These are phyloP conservation scores for Leiothrix lutea DNA, from an alignment of 2,113 vertebrate species.

Conservation along the genomic window DNA sequence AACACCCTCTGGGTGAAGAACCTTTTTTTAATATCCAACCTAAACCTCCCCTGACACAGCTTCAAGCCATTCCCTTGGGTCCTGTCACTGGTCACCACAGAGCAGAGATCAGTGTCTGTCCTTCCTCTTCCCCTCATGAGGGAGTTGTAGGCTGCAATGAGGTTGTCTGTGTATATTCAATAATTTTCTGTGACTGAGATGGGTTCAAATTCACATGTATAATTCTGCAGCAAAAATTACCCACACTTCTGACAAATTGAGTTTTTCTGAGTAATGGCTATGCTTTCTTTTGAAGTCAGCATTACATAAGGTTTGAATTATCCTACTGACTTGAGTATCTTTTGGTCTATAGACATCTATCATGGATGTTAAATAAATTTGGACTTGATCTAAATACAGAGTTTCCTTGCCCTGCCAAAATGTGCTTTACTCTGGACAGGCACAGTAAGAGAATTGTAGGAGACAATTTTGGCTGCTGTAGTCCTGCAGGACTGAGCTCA, in stretches of 20 bases:
- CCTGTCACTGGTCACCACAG: neutral
- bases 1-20: accelerated
- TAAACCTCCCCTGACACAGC: neutral
- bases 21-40: neutral
- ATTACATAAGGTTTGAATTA: constrained; percentile 21
- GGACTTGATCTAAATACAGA: neutral
- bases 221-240: neutral
- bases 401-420: neutral
- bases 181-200: neutral
- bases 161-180: neutral
- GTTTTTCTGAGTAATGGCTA: constrained; percentile 1
- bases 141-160: neutral
- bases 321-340: neutral
- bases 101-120: neutral
- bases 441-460: neutral
- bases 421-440: neutral
- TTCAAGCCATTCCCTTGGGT: neutral
- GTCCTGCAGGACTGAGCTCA: neutral
- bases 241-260: neutral
- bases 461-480: neutral
- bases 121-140: neutral
- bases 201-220: neutral
- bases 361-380: neutral
- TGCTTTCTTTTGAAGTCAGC: constrained; percentile 21
- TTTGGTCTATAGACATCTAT: neutral